Evolutionary conservation across 2,797 vertebrate species (phyloP).

Genomic region (Philypnodon macrostomus): DNA sequence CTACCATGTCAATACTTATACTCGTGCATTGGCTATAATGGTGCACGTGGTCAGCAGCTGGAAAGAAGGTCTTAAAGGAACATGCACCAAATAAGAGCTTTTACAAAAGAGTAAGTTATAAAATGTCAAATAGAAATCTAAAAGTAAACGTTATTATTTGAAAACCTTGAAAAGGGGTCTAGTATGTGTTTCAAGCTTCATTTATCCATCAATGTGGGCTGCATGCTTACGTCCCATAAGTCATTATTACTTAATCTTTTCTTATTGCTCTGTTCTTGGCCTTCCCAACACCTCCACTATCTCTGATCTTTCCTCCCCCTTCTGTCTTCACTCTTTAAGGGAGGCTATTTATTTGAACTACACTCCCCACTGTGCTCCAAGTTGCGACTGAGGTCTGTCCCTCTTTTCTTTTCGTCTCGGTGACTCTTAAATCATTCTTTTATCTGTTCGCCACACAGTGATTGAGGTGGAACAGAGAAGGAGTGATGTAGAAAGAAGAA

Average conservation of each 20-base stretch:
- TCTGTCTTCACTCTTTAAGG: slow-evolving; percentile 66
- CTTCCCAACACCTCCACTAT: slow-evolving; percentile 28
- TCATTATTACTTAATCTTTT: slow-evolving; percentile 14
- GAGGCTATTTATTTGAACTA: slow-evolving; percentile 99
- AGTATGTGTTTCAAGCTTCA: no score
- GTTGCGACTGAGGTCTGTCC: slow-evolving; percentile 90
- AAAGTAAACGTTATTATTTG: no score
- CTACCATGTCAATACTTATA: no score
- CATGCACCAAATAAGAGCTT: no score
- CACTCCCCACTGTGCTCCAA: slow-evolving; percentile 92
- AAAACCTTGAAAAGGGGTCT: no score
- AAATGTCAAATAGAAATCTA: no score
- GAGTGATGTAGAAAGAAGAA: slow-evolving; percentile 58
- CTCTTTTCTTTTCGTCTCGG: slow-evolving; percentile 91
- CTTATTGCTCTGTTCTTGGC: slow-evolving; percentile 16
- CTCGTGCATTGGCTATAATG: no score
- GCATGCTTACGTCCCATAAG: slow-evolving; percentile 7
- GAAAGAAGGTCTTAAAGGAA: no score
- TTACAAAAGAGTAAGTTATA: no score
- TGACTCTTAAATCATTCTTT: slow-evolving; percentile 98
- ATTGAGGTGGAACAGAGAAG: slow-evolving; percentile 79
- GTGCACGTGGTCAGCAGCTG: no score
- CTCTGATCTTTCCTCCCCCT: slow-evolving; percentile 28
- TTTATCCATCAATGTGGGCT: neutral
- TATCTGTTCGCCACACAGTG: slow-evolving; percentile 88